These are phyloP conservation scores for Narcine bancroftii DNA, from an alignment of 2,113 vertebrate species.

Conservation along the genomic window DNA sequence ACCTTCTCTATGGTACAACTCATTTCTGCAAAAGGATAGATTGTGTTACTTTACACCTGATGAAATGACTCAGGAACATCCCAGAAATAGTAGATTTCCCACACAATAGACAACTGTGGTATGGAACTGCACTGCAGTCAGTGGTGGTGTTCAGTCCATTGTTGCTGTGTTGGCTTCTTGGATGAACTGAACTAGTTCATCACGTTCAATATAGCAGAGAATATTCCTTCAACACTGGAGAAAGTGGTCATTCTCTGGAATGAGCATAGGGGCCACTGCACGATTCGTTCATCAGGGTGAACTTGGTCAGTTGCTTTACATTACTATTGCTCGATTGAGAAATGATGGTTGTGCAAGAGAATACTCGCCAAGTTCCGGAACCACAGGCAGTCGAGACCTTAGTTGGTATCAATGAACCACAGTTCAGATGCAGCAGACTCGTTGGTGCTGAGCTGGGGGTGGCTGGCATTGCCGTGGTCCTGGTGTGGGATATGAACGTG, in stretches of 20 bases:
- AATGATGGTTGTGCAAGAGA: neutral
- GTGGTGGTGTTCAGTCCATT: neutral
- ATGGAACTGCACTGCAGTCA: neutral
- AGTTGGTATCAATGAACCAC: neutral
- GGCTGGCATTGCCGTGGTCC: neutral
- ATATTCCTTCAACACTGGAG: neutral
- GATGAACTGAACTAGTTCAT: neutral
- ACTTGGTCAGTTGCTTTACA: neutral
- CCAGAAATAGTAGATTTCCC: neutral
- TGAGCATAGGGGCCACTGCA: no score
- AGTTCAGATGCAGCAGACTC: neutral
- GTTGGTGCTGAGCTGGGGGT: neutral
- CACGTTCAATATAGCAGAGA: neutral
- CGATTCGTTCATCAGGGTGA: no score
- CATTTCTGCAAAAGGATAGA: conserved; percentile 60
- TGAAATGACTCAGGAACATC: neutral
- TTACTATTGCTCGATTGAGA: neutral
- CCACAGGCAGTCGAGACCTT: neutral
- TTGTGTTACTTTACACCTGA: neutral
- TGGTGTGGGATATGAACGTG: neutral
- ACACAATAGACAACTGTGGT: neutral
- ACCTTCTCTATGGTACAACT: conserved; percentile 87
- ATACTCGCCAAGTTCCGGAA: neutral
- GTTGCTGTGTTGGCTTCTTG: neutral
- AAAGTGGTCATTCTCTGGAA: neutral